Evolutionary conservation across 2,888 invertebrate genomes (phyloP).

Genomic region (Ganaspis brasiliensis): DNA sequence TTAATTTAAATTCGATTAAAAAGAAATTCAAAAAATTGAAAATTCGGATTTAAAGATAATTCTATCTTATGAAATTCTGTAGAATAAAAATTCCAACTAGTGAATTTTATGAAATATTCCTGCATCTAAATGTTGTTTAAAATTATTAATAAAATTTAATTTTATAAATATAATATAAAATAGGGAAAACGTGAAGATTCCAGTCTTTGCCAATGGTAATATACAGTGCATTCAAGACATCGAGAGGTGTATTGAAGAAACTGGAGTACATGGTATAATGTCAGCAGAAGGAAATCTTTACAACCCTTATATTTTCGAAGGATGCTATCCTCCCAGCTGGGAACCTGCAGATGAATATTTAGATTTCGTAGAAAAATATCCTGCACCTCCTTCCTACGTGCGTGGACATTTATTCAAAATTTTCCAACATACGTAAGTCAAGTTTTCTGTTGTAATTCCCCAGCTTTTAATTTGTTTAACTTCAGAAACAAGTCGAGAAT

Average conservation of each 20-base stretch:
- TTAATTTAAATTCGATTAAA: too few relatives aligned
- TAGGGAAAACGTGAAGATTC: constrained; percentile 92
- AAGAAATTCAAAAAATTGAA: too few relatives aligned
- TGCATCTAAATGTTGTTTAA: neutral
- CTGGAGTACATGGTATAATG: constrained; percentile 94
- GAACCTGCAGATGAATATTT: constrained; percentile 94
- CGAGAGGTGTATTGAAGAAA: constrained; percentile 90
- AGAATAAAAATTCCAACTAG: too few relatives aligned
- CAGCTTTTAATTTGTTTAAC: too few relatives aligned
- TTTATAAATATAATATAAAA: too few relatives aligned
- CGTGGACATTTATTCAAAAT: constrained; percentile 98
- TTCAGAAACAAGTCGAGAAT: too few relatives aligned
- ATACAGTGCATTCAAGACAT: constrained; percentile 95
- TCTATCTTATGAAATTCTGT: too few relatives aligned
- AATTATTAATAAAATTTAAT: too few relatives aligned
- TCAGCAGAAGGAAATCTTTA: constrained; percentile 97
- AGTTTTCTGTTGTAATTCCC: too few relatives aligned
- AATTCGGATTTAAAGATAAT: too few relatives aligned
- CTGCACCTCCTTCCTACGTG: constrained; percentile 94
- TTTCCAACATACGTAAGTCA: constrained; percentile 93
- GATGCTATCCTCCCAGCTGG: constrained; percentile 91
- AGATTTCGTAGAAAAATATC: constrained; percentile 89
- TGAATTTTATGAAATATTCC: too few relatives aligned
- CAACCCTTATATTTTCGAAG: constrained; percentile 96
- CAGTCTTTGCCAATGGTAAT: constrained; percentile 99